Base-by-base conservation (phyloP, 2,888 invertebrate genomes). In the Apotomis capreana region DNA sequence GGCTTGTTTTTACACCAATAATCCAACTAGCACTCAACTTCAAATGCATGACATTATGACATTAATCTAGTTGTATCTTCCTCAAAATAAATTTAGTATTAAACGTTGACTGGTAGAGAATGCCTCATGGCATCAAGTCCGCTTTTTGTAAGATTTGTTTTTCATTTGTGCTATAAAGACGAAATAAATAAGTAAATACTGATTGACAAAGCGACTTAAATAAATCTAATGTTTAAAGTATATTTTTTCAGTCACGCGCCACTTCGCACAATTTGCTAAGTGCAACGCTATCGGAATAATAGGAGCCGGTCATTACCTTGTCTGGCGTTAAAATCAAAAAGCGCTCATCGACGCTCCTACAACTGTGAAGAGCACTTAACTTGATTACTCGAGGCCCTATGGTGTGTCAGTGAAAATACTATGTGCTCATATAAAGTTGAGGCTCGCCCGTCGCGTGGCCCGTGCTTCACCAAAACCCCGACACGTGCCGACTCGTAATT, bases 291-390 rank as follows among this genome's bases (percentile, higher is more conserved):
- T 89, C 85, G 81, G 70, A 78, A 79, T 82, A 82, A 81, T 83
- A 83, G 81, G 80, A 80, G 78, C 77, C 75, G 78, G 78, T 78
- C 81, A 83, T 84, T 78, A 76, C 75, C 81, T 86, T 86, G 87
- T 85, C 83, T 83, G 79, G 79, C 80, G 81, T 84, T 87, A 84
- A 87, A 89, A 91, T 90, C 87, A 89, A 91, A 91, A 90, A 91
- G 86, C 80, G 82, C 85, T 84, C 85, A 87, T 88, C 84, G 86
- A 78, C 84, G 84, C 84, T 83, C 84, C 84, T 83, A 81, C 81
- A 70, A 70, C 74, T 86, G 85, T 86, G 85, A 89, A 88, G 86
- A 90, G 92, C 94, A 93, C 91, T 94, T 94, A 94, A 94, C 91
- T 92, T 93, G 91, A 94, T 94, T 94, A 92, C 90, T 85, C 81